Base-by-base conservation (phyloP, 1,140 invertebrate species). In the Drosophila simulans region DNA sequence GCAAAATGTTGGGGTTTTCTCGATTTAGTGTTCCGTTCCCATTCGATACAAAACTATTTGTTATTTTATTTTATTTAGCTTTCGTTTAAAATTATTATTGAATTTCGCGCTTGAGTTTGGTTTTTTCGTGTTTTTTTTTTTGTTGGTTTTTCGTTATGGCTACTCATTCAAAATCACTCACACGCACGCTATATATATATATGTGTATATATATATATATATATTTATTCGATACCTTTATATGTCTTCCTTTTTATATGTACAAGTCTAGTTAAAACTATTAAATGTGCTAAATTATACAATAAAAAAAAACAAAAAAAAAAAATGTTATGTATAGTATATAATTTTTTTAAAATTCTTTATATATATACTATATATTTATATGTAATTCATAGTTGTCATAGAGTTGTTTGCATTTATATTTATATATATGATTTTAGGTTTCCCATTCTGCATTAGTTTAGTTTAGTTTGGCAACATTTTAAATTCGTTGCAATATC, bases 401-500 rank as follows among this genome's bases (percentile, higher is more conserved):
- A 42, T 69, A 75, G 49, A 60, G 60, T 82, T 63, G 25, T 62
- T 64, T 75, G 39, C 39, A 62, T 46, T 54, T 54, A 31, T 31
- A 52, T 55, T 31, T 31, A 43, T 43, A 56, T 43, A 56, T 56
- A 31, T 43, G 25, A 51, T 52, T 73, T 58, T 48, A 63, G 27
- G 27, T 57, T 48, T 68, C 55, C 43, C 42, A 52, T 53, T 62
- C 42, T 39, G 53, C 58, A 40, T 72, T 73, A 60, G 52, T 68
- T 82, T 88, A 82, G 83, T 82, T 88, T 88, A 88, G 83, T 88
- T 88, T 88, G 83, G 83, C 83, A 88, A 88, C 83, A 88, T 68
- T 80, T 88, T 88, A 88, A 88, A 88, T 88, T 88, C 83, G 83
- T 88, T 88, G 83, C 83, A 88, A 80, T 88, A 80, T 88, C 84